phyloP scores from a whole-genome alignment of 1,140 invertebrate species.

The Drosophila oshimai region DNA sequence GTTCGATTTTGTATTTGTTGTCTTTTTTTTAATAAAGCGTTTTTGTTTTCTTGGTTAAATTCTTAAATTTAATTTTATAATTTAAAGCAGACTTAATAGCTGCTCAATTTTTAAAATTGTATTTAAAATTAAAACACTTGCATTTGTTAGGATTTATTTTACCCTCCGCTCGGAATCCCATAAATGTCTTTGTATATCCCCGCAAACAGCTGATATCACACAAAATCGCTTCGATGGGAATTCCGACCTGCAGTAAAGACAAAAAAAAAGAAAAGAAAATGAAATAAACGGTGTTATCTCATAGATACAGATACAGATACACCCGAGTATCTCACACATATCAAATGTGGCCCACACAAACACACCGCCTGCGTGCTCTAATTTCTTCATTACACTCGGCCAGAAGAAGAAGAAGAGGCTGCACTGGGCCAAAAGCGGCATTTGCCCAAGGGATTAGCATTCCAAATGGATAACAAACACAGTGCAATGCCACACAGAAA shows the following conservation, averaged over 20 bases:
- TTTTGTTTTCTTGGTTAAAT: too few species aligned
- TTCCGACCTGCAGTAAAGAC: conserved; percentile 21
- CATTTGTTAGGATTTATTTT: too few species aligned
- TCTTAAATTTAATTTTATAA: too few species aligned
- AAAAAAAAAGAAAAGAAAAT: not conserved
- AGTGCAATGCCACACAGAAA: conserved; percentile 33
- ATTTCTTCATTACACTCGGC: conserved; percentile 73
- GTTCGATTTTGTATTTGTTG: too few species aligned
- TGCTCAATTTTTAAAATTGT: too few species aligned
- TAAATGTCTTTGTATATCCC: not conserved
- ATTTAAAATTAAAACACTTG: too few species aligned
- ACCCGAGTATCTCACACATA: conserved; percentile 9
- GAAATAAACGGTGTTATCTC: conserved; percentile 27
- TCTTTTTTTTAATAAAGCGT: too few species aligned
- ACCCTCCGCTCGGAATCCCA: not conserved
- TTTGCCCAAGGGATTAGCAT: conserved; percentile 66
- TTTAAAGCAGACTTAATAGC: too few species aligned
- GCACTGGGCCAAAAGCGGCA: conserved; percentile 20
- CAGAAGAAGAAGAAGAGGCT: conserved; percentile 20
- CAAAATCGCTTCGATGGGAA: conserved; percentile 40
- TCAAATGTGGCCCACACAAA: conserved; percentile 5
- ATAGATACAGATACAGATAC: conserved; percentile 30
- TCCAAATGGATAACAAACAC: conserved; percentile 49
- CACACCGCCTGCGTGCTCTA: conserved; percentile 46
- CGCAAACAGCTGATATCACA: conserved; percentile 64